phyloP scores from a whole-genome alignment of 1,140 invertebrate species.

The Batillaria attramentaria region DNA sequence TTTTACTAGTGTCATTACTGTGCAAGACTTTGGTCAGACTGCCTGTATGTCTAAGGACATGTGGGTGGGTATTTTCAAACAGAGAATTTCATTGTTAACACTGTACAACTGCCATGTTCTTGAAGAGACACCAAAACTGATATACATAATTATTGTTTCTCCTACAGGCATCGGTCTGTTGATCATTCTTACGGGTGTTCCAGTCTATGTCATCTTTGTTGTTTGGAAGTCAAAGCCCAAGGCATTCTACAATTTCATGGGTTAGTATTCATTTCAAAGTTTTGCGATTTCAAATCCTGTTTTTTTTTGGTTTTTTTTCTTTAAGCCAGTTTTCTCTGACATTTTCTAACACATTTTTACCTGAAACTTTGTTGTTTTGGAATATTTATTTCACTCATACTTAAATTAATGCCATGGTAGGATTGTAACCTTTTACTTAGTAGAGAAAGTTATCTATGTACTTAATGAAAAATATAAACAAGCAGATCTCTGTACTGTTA shows the following conservation, averaged over 20 bases:
- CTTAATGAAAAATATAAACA: not conserved
- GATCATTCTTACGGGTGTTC: slow-evolving; percentile 80
- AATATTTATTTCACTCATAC: not conserved
- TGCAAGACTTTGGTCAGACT: too few relatives aligned
- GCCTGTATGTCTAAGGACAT: too few relatives aligned
- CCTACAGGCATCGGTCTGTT: slow-evolving; percentile 64
- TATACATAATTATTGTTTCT: too few relatives aligned
- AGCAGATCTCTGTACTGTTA: not conserved
- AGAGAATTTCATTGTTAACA: too few relatives aligned
- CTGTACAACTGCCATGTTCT: too few relatives aligned
- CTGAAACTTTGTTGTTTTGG: not conserved
- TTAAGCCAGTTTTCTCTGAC: not conserved
- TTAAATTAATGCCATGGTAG: not conserved
- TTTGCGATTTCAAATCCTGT: not conserved
- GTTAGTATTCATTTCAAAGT: slow-evolving; percentile 47
- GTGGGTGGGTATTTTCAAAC: too few relatives aligned
- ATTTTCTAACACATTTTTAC: not conserved
- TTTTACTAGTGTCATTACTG: too few relatives aligned
- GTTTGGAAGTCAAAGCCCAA: slow-evolving; percentile 86
- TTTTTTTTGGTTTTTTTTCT: not conserved
- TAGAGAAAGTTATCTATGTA: not conserved
- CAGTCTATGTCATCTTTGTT: slow-evolving; percentile 89
- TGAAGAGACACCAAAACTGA: too few relatives aligned
- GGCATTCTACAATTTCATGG: slow-evolving; percentile 74
- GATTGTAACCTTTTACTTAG: not conserved